phyloP scores from a whole-genome alignment of 2,113 vertebrate genomes.

The Siniperca chuatsi region DNA sequence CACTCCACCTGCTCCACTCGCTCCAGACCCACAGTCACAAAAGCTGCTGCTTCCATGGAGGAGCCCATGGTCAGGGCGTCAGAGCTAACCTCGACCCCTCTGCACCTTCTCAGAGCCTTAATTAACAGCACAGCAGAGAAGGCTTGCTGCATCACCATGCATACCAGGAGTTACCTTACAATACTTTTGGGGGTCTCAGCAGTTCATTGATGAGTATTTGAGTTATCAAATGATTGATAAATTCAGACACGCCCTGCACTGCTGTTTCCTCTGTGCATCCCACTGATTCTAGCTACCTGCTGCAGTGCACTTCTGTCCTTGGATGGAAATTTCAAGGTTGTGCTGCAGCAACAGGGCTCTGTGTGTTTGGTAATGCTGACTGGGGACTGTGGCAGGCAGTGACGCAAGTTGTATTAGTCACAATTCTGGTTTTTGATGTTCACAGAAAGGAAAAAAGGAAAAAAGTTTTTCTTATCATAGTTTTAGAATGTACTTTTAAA shows the following conservation, averaged over 20 bases:
- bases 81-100: slow-evolving; percentile 15
- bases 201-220: background rate
- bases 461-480: background rate
- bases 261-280: background rate
- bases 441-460: background rate
- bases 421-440: background rate
- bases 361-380: slow-evolving; percentile 1
- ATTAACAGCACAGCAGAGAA: background rate
- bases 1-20: background rate
- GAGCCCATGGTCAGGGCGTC: slow-evolving; percentile 3
- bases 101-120: background rate
- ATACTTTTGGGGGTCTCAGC: background rate
- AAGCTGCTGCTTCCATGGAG: slow-evolving; percentile 21
- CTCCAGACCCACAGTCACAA: slow-evolving; percentile 4
- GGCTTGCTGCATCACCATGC: background rate
- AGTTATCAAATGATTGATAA: background rate
- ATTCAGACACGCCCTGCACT: background rate
- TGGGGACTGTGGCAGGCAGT: background rate
- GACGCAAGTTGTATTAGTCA: background rate
- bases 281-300: slow-evolving; percentile 21
- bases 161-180: background rate
- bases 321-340: slow-evolving; percentile 33
- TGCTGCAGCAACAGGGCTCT: slow-evolving; percentile 19
- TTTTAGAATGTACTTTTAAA: background rate
- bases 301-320: slow-evolving; percentile 45